Evolutionary conservation across 2,797 vertebrate species (phyloP).

Genomic region (Vireo griseus): DNA sequence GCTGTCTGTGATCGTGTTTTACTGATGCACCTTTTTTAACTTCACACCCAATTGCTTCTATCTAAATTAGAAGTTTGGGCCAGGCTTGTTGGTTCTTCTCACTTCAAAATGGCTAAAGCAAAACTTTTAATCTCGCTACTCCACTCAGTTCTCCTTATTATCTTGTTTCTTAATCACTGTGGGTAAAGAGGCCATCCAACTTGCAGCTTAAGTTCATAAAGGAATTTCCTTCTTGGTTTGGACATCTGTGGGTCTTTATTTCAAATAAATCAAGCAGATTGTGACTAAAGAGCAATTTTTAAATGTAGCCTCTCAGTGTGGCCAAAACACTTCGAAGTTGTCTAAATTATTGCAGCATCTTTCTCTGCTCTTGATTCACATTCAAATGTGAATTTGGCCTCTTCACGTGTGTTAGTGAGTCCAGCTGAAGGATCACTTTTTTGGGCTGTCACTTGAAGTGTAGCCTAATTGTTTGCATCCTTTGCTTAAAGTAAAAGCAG

Average conservation of each 20-base stretch:
- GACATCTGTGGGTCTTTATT: neutral
- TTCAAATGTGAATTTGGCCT: neutral
- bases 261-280: neutral
- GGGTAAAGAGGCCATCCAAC: neutral
- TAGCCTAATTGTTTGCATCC: neutral
- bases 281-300: neutral
- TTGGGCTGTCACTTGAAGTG: neutral
- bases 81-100: neutral
- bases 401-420: rapidly evolving
- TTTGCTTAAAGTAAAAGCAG: neutral
- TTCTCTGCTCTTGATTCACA: neutral
- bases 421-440: neutral
- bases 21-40: neutral
- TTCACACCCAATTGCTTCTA: neutral
- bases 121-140: neutral
- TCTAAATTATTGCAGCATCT: neutral
- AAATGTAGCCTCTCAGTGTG: neutral
- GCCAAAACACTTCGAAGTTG: neutral
- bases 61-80: neutral
- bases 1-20: neutral
- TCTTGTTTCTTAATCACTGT: neutral
- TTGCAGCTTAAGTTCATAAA: neutral
- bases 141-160: neutral
- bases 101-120: neutral
- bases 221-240: neutral